Evolutionary conservation across 1,140 invertebrate species (phyloP).

Genomic region (Chlorops oryzae): DNA sequence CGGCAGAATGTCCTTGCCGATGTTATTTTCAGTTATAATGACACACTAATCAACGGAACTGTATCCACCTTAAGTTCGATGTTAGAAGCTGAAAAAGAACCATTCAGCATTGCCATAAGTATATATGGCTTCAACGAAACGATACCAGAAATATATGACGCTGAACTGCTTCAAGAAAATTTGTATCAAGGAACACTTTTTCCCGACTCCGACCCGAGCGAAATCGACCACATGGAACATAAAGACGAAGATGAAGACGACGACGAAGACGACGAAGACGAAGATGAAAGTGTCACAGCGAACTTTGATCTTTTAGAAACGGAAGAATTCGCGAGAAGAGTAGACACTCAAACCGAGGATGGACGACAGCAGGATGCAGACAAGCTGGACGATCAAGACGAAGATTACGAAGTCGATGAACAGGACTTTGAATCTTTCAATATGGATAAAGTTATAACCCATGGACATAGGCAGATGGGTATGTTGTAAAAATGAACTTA

Average conservation of each 20-base stretch:
- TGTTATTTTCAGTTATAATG: conserved; percentile 35
- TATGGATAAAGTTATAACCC: conserved; percentile 30
- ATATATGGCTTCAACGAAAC: conserved; percentile 34
- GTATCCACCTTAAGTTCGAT: conserved; percentile 17
- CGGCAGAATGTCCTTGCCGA: conserved; percentile 37
- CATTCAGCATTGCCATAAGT: conserved; percentile 31
- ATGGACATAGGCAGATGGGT: conserved; percentile 31
- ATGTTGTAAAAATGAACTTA: neutral
- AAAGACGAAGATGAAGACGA: conserved; percentile 5
- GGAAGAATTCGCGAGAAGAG: too few relatives aligned
- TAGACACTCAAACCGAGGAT: too few relatives aligned
- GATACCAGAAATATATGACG: neutral
- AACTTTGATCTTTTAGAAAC: too few relatives aligned
- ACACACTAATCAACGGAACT: conserved; percentile 27
- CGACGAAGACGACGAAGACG: neutral
- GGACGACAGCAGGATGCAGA: too few relatives aligned
- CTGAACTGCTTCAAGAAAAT: too few relatives aligned
- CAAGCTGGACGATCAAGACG: too few relatives aligned
- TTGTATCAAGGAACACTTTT: too few relatives aligned
- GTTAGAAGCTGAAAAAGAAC: neutral
- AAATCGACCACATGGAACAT: conserved; percentile 3
- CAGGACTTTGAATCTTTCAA: conserved; percentile 11
- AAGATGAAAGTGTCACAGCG: conserved; percentile 1
- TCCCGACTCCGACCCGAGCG: neutral
- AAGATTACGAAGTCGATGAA: conserved; percentile 9